phyloP scores from a whole-genome alignment of 1,140 invertebrate genomes.

The Samia ricini region DNA sequence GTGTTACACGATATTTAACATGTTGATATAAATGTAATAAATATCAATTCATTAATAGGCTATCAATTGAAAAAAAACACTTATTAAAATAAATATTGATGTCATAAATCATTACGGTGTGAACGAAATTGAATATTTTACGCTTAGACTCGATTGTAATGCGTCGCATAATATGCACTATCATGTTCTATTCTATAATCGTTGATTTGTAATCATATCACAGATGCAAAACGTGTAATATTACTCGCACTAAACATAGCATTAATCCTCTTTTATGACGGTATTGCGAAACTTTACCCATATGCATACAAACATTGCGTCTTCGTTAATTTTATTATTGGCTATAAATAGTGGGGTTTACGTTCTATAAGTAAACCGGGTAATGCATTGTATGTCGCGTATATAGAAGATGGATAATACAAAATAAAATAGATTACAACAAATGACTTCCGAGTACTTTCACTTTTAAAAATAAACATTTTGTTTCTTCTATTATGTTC shows the following conservation, averaged over 20 bases:
- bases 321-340: constrained; percentile 5
- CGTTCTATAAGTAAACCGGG: neutral
- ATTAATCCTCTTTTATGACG: neutral
- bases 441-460: too few species aligned
- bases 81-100: neutral
- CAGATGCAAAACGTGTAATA: neutral
- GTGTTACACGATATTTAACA: too few species aligned
- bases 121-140: constrained; percentile 16
- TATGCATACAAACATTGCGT: neutral
- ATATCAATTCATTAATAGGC: neutral
- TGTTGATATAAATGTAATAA: too few species aligned
- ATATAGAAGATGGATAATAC: too few species aligned
- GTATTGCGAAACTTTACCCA: neutral
- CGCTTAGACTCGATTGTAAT: constrained; percentile 27
- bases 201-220: constrained; percentile 31
- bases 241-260: neutral
- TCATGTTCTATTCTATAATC: constrained; percentile 38
- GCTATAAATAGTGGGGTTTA: constrained; percentile 5
- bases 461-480: too few species aligned
- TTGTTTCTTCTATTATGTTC: too few species aligned
- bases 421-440: too few species aligned
- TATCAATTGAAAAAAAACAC: neutral
- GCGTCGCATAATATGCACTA: constrained; percentile 29
- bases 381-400: neutral
- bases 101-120: neutral